These are phyloP conservation scores for Lophura nycthemera DNA, from an alignment of 2,113 vertebrate species.

Conservation along the genomic window DNA sequence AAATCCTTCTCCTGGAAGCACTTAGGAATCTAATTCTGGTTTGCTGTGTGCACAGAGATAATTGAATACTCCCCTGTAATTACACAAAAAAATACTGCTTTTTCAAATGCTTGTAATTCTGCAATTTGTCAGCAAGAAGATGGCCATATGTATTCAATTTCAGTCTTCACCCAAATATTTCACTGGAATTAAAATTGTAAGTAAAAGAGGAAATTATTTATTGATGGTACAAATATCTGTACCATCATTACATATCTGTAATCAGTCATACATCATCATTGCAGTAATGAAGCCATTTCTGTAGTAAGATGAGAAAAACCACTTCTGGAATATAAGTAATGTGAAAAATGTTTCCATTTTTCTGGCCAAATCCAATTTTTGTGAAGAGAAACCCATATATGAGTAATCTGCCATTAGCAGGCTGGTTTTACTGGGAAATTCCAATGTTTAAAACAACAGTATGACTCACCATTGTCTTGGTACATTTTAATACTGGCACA, in stretches of 20 bases:
- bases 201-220: not conserved
- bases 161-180: not conserved
- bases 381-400: not conserved
- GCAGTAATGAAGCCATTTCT: not conserved
- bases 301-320: not conserved
- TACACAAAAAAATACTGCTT: not conserved
- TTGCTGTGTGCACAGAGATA: not conserved
- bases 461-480: not conserved
- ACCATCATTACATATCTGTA: not conserved
- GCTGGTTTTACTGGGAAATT: not conserved
- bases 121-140: not conserved
- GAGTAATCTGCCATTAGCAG: slow-evolving; percentile 14
- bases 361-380: not conserved
- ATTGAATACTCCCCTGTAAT: not conserved
- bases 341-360: not conserved
- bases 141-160: not conserved
- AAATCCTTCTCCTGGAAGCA: not conserved
- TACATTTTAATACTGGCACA: not conserved
- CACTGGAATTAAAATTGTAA: not conserved
- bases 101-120: not conserved
- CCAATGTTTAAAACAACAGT: not conserved
- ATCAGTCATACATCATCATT: not conserved
- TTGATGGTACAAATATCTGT: not conserved
- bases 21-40: not conserved
- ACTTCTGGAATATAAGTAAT: not conserved